Base-by-base conservation (phyloP, 2,888 invertebrate genomes). In the Uropetala carovei region DNA sequence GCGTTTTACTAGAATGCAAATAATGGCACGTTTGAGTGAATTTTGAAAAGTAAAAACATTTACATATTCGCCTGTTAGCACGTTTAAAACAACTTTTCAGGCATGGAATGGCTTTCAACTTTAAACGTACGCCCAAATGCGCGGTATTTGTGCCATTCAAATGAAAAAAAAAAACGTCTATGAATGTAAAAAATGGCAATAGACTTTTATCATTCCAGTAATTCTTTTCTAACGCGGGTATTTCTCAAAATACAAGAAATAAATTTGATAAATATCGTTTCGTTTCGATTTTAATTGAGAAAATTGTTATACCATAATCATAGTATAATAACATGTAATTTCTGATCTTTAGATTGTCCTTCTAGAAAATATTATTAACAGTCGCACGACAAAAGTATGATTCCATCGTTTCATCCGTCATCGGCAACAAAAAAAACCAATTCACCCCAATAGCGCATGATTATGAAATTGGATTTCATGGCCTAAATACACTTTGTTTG, bases 401-500 rank as follows among this genome's bases (percentile, higher is more conserved):
- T 57, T 18, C n/a, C 56, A 84, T 56, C 57, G 56, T 58, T 58
- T 58, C 58, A 57, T 57, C 22, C 85, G 57, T 75, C 75, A 75
- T 27, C 27, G 75, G 27, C 75, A 75, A 22, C 75, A 22, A 22
- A 22, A 22, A 22, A 14, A 86, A 57, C 16, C 43, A 60, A 86
- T 86, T 27, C 86, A 27, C 86, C 82, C 60, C 59, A 89, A 30
- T 64, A 68, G 64, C 43, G n/a, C 60, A 68, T 64, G 30, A 64
- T 64, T 89, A 43, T 64, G 64, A 64, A 43, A 27, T 68, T n/a
- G 89, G 43, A 60, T 60, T 75, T 56, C 89, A 43, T 68, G 89
- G 30, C 89, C 89, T 89, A 60, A 89, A 89, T 89, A 89, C 75
- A 75, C 22, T 75, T 43, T 43, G 64, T 64, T 89, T 89, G 89